Base-by-base conservation (phyloP, 2,113 vertebrate species). In the Percopsis transmontana region DNA sequence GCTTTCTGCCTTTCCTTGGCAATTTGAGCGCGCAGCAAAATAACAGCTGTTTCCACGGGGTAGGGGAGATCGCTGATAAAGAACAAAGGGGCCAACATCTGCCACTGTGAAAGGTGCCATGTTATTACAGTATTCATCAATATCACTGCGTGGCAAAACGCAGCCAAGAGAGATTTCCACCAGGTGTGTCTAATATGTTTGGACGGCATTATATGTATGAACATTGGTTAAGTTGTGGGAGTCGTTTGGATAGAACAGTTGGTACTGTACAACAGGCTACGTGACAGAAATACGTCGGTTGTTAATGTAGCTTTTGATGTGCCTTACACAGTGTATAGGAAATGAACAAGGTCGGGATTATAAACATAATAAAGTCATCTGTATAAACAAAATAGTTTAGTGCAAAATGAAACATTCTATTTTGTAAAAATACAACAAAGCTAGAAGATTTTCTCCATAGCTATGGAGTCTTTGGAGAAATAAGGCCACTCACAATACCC, bases 51-150 rank as follows among this genome's bases (percentile, higher is more conserved):
- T 56, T 72, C 48, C 3, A 52, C n/a, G 54, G 61, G 68, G 39
- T 40, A 55, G 8, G 67, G 82, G 62, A 84, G 76, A 84, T 41
- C 54, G 70, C 63, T 56, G 76, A 78, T 76, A 0, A 67, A 73
- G 82, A 82, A 88, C 82, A 85, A 85, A 86, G 68, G 63, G 72
- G 70, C 70, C 66, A 77, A 71, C 80, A 81, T 84, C 80, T 86
- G 87, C 66, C 51, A 73, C 72, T 80, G 64, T 82, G 72, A 84
- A 68, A 74, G 51, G 73, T 57, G 68, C 24, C n/a, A 13, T 57
- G 62, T 69, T 78, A 66, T 76, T 76, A n/a, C n/a, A n/a, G n/a
- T n/a, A 77, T 61, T 63, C 51, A 69, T 83, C 63, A 68, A 48
- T 80, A 76, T 77, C 69, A 66, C 64, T 62, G 58, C 39, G 64